These are phyloP conservation scores for Octopus bimaculoides DNA, from an alignment of 1,140 invertebrate genomes.

Conservation along the genomic window DNA sequence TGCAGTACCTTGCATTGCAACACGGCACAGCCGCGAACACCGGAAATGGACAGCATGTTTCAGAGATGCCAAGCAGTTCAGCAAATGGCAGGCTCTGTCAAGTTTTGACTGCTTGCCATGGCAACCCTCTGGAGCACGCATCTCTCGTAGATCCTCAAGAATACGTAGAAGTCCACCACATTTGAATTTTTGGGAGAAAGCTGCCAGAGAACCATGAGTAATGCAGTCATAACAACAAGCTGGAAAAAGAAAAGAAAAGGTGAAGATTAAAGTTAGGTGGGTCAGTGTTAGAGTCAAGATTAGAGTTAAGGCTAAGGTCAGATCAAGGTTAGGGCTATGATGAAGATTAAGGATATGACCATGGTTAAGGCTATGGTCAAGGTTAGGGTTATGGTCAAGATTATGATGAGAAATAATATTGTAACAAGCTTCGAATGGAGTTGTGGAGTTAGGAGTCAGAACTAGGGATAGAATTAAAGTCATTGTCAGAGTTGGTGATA, in stretches of 20 bases:
- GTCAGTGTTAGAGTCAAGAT: not conserved
- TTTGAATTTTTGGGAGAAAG: conserved; percentile 80
- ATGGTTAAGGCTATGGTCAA: not conserved
- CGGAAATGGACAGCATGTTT: conserved; percentile 35
- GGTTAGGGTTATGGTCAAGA: too few relatives aligned
- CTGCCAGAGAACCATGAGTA: conserved; percentile 89
- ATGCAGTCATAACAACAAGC: conserved; percentile 84
- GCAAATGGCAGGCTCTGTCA: conserved; percentile 38
- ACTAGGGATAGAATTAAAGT: too few relatives aligned
- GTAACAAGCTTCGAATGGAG: too few relatives aligned
- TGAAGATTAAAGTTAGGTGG: not conserved
- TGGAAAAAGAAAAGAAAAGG: conserved; percentile 54
- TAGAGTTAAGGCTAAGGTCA: not conserved
- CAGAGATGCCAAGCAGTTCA: conserved; percentile 36
- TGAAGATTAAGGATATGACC: not conserved
- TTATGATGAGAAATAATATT: too few relatives aligned
- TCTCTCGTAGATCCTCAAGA: conserved; percentile 77
- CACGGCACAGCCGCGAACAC: conserved; percentile 36
- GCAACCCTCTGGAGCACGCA: conserved; percentile 34
- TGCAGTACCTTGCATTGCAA: conserved; percentile 26
- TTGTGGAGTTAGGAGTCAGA: too few relatives aligned
- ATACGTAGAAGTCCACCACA: conserved; percentile 82
- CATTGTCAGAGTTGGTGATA: too few relatives aligned
- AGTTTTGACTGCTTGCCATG: conserved; percentile 38
- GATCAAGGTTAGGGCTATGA: not conserved